Percentiles rank a stretch among this genome's conserved stretches.
Evolutionary conservation across 2,797 vertebrate genomes (phyloP).

Genomic region (Cynodonichthys magdalenae): DNA sequence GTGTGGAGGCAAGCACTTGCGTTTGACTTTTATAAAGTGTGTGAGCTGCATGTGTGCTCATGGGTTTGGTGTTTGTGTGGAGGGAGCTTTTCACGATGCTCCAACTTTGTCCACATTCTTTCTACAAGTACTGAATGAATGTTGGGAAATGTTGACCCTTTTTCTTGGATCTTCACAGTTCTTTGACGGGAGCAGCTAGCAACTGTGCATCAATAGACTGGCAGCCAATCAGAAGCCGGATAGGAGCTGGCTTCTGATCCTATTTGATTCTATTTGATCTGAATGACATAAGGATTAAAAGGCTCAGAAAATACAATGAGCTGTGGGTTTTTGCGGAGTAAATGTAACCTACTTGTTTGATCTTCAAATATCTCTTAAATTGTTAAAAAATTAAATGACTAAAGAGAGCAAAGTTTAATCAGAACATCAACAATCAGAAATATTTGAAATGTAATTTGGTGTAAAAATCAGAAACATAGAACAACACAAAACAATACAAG

Average conservation of each 20-base stretch:
- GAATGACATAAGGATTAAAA: constrained; percentile 33
- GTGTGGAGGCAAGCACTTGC: constrained; percentile 18
- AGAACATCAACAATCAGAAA: no score
- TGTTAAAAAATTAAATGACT: no score
- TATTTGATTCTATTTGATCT: constrained; percentile 40
- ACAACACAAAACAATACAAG: no score
- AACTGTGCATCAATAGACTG: constrained; percentile 54
- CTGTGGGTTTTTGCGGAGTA: constrained; percentile 5
- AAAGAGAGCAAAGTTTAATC: not conserved
- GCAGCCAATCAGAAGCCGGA: constrained; percentile 53
- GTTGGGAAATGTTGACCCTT: constrained; percentile 51
- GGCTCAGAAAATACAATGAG: constrained; percentile 10
- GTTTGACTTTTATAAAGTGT: constrained; percentile 13
- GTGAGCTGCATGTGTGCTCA: constrained; percentile 3
- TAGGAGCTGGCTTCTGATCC: constrained; percentile 1
- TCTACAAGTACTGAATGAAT: constrained; percentile 51
- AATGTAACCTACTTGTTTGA: not conserved
- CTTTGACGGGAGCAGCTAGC: constrained; percentile 60
- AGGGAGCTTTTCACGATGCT: constrained; percentile 29
- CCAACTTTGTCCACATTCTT: constrained; percentile 24
- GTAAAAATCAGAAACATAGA: no score
- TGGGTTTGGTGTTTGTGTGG: constrained; percentile 26
- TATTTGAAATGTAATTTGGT: no score
- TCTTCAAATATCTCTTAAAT: not conserved
- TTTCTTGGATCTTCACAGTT: constrained; percentile 40